Evolutionary conservation across 2,113 vertebrate species (phyloP).

Genomic region (Corythoichthys haematopterus): DNA sequence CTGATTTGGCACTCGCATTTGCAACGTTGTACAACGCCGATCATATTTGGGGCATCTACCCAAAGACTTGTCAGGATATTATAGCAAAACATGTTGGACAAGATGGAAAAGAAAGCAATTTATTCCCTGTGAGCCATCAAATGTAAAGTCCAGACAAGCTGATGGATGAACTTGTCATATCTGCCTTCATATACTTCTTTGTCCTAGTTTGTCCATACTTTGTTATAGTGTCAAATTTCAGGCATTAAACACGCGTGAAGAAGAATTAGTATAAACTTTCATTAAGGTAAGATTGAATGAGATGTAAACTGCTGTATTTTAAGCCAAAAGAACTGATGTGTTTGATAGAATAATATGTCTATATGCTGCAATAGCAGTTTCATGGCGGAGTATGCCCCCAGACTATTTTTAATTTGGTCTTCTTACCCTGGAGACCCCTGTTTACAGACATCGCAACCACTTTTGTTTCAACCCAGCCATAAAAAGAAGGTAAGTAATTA

Average conservation of each 20-base stretch:
- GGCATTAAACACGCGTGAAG: neutral
- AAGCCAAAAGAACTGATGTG: too few species aligned
- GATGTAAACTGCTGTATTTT: too few species aligned
- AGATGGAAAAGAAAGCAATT: conserved; percentile 29
- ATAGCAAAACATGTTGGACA: conserved; percentile 28
- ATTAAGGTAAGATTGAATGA: too few species aligned
- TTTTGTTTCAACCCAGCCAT: too few species aligned
- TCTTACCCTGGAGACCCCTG: too few species aligned
- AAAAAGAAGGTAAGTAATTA: too few species aligned
- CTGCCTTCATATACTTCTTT: neutral
- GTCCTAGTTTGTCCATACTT: conserved; percentile 1
- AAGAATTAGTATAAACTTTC: too few species aligned
- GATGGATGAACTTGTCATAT: conserved; percentile 2
- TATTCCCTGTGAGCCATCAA: conserved; percentile 20
- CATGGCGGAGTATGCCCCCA: too few species aligned
- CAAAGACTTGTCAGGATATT: conserved; percentile 45
- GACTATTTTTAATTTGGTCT: too few species aligned
- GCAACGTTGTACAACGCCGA: conserved; percentile 7
- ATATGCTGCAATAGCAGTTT: too few species aligned
- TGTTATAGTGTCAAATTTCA: neutral
- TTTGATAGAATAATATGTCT: too few species aligned
- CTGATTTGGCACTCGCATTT: conserved; percentile 46
- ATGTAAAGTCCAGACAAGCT: neutral
- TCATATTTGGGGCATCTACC: conserved; percentile 27
- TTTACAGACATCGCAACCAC: too few species aligned